Evolutionary conservation across 2,113 vertebrate species (phyloP).

Genomic region (Aspidoscelis tigris): DNA sequence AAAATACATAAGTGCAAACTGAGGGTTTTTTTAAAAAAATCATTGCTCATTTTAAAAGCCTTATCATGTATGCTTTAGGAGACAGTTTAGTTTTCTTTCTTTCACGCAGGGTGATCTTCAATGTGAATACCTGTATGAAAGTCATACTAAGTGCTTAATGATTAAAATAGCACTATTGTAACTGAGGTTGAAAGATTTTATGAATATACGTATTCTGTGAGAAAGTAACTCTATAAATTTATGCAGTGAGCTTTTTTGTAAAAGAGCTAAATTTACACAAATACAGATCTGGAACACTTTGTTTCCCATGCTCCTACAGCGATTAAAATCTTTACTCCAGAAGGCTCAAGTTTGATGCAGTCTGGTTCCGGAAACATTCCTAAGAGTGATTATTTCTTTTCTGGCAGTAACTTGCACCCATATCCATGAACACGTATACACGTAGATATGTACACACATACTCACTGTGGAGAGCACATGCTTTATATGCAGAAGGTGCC

Average conservation of each 20-base stretch:
- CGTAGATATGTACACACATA: neutral
- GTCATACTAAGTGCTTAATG: neutral
- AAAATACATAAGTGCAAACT: neutral
- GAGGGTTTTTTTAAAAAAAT: neutral
- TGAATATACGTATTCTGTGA: neutral
- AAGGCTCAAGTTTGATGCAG: neutral
- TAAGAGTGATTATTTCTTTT: neutral
- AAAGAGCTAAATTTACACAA: neutral
- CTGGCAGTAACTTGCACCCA: too few species aligned
- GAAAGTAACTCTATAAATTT: neutral
- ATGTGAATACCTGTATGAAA: neutral
- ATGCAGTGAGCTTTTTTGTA: neutral
- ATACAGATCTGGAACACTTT: neutral
- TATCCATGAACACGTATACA: neutral
- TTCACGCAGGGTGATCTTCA: neutral
- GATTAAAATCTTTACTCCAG: neutral
- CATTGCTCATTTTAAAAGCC: rapidly evolving
- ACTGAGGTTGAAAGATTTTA: neutral
- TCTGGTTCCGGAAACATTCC: neutral
- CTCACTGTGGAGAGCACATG: neutral
- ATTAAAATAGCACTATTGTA: neutral
- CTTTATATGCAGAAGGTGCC: neutral
- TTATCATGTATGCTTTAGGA: neutral
- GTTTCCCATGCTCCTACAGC: neutral
- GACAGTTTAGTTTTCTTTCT: neutral